These are phyloP conservation scores for Tachysurus fulvidraco DNA, from an alignment of 2,113 vertebrate species.

Conservation along the genomic window DNA sequence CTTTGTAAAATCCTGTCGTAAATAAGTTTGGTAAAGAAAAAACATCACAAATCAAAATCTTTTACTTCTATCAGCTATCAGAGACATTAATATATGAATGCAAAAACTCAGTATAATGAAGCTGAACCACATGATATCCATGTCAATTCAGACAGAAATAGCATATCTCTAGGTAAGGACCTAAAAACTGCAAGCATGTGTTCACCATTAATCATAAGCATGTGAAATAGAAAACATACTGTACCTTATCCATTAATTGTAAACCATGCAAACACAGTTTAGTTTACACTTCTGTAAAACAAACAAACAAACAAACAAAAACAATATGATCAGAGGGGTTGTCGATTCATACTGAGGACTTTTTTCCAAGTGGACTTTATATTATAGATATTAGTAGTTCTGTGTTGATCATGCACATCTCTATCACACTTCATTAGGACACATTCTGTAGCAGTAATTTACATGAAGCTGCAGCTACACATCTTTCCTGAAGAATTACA, in stretches of 20 bases:
- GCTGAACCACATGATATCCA: not conserved
- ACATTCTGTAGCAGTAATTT: no score
- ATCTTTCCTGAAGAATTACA: no score
- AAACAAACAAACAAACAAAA: not conserved
- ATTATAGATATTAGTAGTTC: no score
- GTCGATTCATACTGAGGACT: no score
- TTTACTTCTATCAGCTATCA: not conserved
- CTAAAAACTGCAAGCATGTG: not conserved
- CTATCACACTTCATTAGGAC: no score
- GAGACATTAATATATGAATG: not conserved
- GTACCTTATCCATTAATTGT: not conserved
- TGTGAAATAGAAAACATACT: not conserved
- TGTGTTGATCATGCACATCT: no score
- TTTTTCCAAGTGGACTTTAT: no score
- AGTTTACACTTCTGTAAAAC: not conserved
- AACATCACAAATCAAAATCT: no score
- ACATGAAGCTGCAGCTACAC: no score
- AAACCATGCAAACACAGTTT: not conserved
- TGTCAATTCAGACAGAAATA: not conserved
- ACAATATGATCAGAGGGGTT: not conserved
- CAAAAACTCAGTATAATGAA: not conserved
- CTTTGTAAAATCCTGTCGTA: not conserved
- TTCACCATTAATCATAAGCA: conserved; percentile 7
- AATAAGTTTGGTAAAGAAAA: not conserved
- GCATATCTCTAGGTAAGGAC: not conserved